Conservation (phyloP, 2,113 vertebrate genomes). For the Pomatostomus ruficeps region DNA sequence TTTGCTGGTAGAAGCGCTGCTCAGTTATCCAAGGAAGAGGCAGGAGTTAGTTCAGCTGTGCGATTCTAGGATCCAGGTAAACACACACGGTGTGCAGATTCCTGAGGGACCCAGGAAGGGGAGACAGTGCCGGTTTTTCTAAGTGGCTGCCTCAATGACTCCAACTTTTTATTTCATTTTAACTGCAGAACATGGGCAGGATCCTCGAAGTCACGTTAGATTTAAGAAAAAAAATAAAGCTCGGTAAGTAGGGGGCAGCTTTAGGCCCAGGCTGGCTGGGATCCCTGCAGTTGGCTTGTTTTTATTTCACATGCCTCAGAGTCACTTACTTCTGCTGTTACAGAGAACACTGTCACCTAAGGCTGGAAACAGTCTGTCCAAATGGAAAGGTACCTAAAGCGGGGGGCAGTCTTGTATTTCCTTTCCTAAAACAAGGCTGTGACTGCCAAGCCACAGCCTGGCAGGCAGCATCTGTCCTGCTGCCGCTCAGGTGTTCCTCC, state of each 20-base stretch:
- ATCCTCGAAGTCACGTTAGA: background rate
- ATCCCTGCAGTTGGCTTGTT: background rate
- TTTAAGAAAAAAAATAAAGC: background rate
- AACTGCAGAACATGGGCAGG: background rate
- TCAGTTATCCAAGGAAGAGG: background rate
- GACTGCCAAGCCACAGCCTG: background rate
- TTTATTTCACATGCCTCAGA: background rate
- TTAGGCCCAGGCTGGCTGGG: background rate
- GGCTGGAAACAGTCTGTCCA: background rate
- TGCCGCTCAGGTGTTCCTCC: background rate
- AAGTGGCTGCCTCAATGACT: background rate
- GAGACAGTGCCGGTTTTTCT: background rate
- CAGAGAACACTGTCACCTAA: background rate
- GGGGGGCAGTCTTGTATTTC: background rate
- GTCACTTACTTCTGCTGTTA: background rate
- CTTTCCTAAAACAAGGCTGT: background rate
- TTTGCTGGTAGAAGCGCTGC: fast-evolving
- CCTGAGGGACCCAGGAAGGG: background rate
- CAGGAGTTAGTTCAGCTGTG: background rate
- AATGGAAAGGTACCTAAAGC: background rate
- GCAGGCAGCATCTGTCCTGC: background rate
- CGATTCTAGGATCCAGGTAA: background rate
- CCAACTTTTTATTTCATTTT: background rate
- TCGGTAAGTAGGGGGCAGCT: background rate
- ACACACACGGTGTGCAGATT: fast-evolving